phyloP scores from a whole-genome alignment of 1,140 invertebrate species.

The Monomorium pharaonis region DNA sequence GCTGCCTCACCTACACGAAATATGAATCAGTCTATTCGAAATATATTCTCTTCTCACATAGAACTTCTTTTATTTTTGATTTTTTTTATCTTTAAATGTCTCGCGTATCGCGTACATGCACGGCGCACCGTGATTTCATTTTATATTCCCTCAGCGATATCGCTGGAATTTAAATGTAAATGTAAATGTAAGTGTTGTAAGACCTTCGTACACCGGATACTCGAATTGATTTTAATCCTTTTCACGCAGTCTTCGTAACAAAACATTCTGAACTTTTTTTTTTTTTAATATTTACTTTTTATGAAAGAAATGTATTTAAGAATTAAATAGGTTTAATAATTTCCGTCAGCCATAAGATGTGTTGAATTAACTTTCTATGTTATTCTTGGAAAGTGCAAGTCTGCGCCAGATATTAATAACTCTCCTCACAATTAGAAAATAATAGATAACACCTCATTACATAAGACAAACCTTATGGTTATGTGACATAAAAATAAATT shows the following conservation, averaged over 20 bases:
- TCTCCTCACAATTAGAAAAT: background rate
- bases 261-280: background rate
- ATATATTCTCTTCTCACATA: background rate
- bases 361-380: background rate
- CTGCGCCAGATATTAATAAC: background rate
- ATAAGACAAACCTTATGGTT: background rate
- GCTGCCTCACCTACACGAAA: slow-evolving; percentile 85
- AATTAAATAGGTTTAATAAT: background rate
- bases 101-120: background rate
- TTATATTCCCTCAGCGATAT: background rate
- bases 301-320: background rate
- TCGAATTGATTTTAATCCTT: background rate
- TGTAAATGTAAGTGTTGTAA: background rate
- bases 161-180: background rate
- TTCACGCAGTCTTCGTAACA: background rate
- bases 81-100: background rate
- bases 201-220: background rate
- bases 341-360: background rate
- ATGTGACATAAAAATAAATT: background rate
- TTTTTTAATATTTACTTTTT: background rate
- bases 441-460: background rate
- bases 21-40: background rate
- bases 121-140: background rate
- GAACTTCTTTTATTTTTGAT: no score
- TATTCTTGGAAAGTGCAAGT: background rate